phyloP scores from a whole-genome alignment of 2,113 vertebrate genomes.

The Bagarius yarrelli region DNA sequence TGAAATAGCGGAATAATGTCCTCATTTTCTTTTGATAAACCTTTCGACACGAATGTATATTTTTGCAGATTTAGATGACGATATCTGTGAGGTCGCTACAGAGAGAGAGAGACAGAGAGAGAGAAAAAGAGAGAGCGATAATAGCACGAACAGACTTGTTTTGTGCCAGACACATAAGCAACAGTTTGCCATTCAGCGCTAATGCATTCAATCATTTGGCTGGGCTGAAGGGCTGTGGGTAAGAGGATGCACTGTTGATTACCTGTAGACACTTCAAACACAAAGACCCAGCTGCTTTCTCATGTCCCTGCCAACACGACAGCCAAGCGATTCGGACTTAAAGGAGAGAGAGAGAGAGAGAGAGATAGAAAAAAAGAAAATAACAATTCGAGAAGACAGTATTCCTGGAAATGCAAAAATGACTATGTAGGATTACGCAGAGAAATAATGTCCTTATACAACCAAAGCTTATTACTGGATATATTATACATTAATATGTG shows the following conservation, averaged over 20 bases:
- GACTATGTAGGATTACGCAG: constrained; percentile 8
- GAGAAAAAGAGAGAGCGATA: constrained; percentile 35
- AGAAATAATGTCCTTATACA: not conserved
- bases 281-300: constrained; percentile 72
- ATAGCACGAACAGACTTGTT: constrained; percentile 52
- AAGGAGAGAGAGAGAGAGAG: constrained; percentile 53
- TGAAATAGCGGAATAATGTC: constrained; percentile 37
- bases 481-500: constrained; percentile 10
- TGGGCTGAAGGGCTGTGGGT: constrained; percentile 68
- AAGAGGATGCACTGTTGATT: constrained; percentile 75
- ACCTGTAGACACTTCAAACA: constrained; percentile 70
- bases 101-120: not conserved
- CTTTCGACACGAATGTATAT: constrained; percentile 39
- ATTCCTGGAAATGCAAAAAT: constrained; percentile 6
- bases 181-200: constrained; percentile 67
- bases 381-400: not conserved
- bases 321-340: constrained; percentile 45
- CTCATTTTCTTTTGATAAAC: constrained; percentile 46
- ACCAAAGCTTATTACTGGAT: constrained; percentile 16
- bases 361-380: not conserved
- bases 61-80: constrained; percentile 31
- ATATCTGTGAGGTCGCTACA: constrained; percentile 16
- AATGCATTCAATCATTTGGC: constrained; percentile 72
- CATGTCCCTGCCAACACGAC: constrained; percentile 57
- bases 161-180: constrained; percentile 61